Conservation (phyloP, 2,113 vertebrate genomes). For the Rhea pennata region DNA sequence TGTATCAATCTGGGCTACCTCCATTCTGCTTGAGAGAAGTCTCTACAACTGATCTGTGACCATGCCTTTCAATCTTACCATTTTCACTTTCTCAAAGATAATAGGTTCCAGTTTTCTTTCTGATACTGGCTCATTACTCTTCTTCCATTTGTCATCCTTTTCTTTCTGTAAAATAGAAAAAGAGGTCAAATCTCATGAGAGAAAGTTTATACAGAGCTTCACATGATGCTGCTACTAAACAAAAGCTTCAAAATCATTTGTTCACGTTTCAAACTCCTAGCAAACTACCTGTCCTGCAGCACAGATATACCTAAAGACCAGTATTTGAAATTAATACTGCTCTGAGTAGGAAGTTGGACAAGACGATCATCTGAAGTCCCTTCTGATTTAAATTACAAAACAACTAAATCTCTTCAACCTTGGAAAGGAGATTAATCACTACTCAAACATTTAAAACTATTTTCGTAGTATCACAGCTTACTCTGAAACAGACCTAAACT, state of each 20-base stretch:
- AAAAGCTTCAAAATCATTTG: background rate
- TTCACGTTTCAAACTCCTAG: background rate
- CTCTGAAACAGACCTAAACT: background rate
- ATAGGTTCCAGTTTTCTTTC: conserved; percentile 87
- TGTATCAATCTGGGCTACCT: background rate
- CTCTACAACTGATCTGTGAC: background rate
- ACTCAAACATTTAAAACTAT: background rate
- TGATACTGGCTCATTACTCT: conserved; percentile 80
- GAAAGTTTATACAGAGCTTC: background rate
- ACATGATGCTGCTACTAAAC: background rate
- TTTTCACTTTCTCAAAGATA: conserved; percentile 97
- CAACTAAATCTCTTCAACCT: background rate
- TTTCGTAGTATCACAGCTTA: background rate
- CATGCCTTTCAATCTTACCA: conserved; percentile 77
- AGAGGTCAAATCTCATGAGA: background rate
- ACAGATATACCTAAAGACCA: background rate
- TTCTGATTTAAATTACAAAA: background rate
- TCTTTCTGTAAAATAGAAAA: conserved; percentile 84
- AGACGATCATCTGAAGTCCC: background rate
- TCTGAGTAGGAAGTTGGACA: background rate
- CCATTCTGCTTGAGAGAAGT: background rate
- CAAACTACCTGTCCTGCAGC: background rate
- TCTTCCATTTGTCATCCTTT: conserved; percentile 84
- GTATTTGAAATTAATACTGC: background rate
- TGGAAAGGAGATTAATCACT: background rate